These are phyloP conservation scores for Heliconius aoede DNA, from an alignment of 2,888 invertebrate species.

Conservation along the genomic window DNA sequence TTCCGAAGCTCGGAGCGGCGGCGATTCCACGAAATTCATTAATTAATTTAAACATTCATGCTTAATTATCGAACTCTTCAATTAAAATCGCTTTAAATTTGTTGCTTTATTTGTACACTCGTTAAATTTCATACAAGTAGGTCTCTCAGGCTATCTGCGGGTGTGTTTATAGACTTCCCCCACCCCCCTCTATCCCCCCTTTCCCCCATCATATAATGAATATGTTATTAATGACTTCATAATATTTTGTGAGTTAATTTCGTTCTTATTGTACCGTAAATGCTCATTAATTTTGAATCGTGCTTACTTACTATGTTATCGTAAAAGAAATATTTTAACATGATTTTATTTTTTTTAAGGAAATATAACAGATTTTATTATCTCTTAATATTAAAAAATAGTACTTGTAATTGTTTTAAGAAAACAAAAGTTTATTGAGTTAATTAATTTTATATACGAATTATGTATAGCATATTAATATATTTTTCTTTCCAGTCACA, in stretches of 20 bases:
- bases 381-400: too few species aligned
- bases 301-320: neutral
- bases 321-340: neutral
- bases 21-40: conserved; percentile 73
- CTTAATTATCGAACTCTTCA: conserved; percentile 81
- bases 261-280: conserved; percentile 33
- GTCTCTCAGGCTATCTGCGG: conserved; percentile 52
- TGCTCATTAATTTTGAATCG: conserved; percentile 29
- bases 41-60: conserved; percentile 82
- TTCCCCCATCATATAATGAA: conserved; percentile 51
- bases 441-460: too few species aligned
- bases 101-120: conserved; percentile 70
- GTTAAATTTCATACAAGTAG: conserved; percentile 44
- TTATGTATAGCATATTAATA: too few species aligned
- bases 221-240: conserved; percentile 58
- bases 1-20: conserved; percentile 50
- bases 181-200: too few species aligned
- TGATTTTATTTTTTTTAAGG: neutral
- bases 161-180: conserved; percentile 30
- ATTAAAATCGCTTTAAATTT: conserved; percentile 77
- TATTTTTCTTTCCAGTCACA: too few species aligned
- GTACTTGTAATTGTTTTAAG: too few species aligned
- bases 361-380: neutral
- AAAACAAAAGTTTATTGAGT: too few species aligned
- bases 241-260: conserved; percentile 55